A percentile compares a stretch with the other conserved stretches of the same genome.
These are phyloP conservation scores for Miltochrista miniata DNA, from an alignment of 2,888 invertebrate species.

Conservation along the genomic window DNA sequence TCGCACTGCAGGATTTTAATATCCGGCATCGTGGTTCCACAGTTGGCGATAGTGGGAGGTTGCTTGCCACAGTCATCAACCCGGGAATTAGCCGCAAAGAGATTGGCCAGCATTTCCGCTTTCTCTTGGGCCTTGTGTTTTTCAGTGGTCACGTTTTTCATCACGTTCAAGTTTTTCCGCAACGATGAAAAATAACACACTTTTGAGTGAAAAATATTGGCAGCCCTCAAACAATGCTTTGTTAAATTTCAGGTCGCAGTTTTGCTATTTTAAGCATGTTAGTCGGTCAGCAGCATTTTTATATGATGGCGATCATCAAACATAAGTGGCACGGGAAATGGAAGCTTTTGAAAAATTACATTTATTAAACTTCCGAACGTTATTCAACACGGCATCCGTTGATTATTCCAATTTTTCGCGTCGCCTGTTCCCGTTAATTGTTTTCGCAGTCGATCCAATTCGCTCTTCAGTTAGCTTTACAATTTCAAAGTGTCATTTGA, in stretches of 20 bases:
- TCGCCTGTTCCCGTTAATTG: slow-evolving; percentile 69
- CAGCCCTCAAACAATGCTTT: slow-evolving; percentile 21
- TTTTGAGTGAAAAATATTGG: slow-evolving; percentile 12
- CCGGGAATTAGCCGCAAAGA: too few relatives aligned
- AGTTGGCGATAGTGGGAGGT: too few relatives aligned
- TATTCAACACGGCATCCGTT: slow-evolving; percentile 59
- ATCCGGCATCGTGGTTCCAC: too few relatives aligned
- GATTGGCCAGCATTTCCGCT: too few relatives aligned
- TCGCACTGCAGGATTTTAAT: too few relatives aligned
- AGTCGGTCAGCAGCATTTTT: slow-evolving; percentile 41
- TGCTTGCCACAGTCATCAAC: too few relatives aligned
- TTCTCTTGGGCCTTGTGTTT: too few relatives aligned
- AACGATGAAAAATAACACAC: slow-evolving; percentile 9
- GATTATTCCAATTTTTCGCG: slow-evolving; percentile 77
- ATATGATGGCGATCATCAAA: slow-evolving; percentile 23
- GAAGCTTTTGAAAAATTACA: slow-evolving; percentile 60
- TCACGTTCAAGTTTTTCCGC: neutral
- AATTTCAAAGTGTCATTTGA: slow-evolving; percentile 81
- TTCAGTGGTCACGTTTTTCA: too few relatives aligned
- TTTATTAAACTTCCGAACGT: slow-evolving; percentile 61
- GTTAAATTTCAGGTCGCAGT: slow-evolving; percentile 15
- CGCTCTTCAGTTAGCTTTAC: slow-evolving; percentile 78
- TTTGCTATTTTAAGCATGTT: slow-evolving; percentile 37
- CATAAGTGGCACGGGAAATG: slow-evolving; percentile 39
- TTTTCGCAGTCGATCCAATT: slow-evolving; percentile 73